Evolutionary conservation across 2,113 vertebrate genomes (phyloP).

Genomic region (Pangasianodon hypophthalmus): DNA sequence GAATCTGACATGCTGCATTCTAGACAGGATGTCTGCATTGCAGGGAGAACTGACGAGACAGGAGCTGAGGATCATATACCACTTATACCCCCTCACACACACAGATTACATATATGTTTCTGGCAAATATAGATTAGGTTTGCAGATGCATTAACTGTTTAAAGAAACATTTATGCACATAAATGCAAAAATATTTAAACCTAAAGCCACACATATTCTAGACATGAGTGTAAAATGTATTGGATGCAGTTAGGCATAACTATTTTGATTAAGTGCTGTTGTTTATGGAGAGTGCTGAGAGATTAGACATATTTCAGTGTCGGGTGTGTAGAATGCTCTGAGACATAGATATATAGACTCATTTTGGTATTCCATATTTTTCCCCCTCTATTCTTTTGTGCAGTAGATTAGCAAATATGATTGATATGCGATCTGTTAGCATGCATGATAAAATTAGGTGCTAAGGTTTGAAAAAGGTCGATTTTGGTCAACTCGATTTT

Average conservation of each 20-base stretch:
- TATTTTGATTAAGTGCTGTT: background rate
- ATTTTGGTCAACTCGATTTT: background rate
- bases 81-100: constrained; percentile 5
- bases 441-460: background rate
- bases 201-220: background rate
- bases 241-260: background rate
- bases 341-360: background rate
- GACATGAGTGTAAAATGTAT: background rate
- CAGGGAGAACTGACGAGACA: constrained; percentile 52
- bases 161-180: background rate
- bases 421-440: background rate
- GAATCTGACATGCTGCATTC: constrained; percentile 43
- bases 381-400: background rate
- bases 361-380: background rate
- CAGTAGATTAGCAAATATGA: background rate
- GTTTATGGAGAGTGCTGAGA: constrained; percentile 17
- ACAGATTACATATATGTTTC: constrained; percentile 7
- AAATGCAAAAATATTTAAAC: background rate
- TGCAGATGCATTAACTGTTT: constrained; percentile 19
- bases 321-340: background rate
- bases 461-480: background rate
- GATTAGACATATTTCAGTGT: constrained; percentile 23
- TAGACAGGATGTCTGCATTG: constrained; percentile 68
- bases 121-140: constrained; percentile 32
- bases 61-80: constrained; percentile 54